A percentile compares a stretch with the other conserved stretches of the same genome.
These are phyloP conservation scores for Cephus sareptanus DNA, from an alignment of 2,888 invertebrate species.

Conservation along the genomic window DNA sequence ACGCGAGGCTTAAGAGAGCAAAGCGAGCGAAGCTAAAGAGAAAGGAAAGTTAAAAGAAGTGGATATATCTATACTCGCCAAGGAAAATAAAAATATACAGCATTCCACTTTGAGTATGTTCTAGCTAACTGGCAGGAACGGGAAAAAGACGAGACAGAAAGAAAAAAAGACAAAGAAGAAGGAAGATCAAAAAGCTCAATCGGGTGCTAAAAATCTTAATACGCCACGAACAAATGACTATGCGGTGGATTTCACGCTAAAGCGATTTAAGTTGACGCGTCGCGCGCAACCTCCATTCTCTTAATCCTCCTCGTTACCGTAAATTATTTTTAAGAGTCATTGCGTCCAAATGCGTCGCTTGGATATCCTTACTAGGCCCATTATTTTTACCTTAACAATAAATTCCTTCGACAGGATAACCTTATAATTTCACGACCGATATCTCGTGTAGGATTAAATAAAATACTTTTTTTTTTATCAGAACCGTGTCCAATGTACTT, in stretches of 20 bases:
- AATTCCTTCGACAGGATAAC: constrained; percentile 15
- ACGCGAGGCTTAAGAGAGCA: background rate
- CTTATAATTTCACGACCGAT: background rate
- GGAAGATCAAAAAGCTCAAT: constrained; percentile 3
- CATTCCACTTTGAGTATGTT: background rate
- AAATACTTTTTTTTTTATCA: background rate
- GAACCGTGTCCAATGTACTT: background rate
- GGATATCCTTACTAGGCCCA: background rate
- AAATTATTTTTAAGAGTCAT: constrained; percentile 43
- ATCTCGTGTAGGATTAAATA: background rate
- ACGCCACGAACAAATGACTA: background rate
- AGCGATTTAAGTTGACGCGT: background rate
- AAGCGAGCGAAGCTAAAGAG: background rate
- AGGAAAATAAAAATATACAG: background rate
- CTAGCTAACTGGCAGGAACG: background rate
- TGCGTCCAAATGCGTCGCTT: constrained; percentile 29
- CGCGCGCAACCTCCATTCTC: constrained; percentile 15
- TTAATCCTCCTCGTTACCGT: constrained; percentile 35
- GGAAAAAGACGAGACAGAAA: background rate
- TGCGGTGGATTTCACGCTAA: background rate
- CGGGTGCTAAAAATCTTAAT: background rate
- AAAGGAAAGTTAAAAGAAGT: background rate
- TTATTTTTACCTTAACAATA: constrained; percentile 37
- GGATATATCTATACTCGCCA: background rate
- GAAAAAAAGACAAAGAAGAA: background rate